These are phyloP conservation scores for Triplophysa siluroides DNA, from an alignment of 2,113 vertebrate species.

Conservation along the genomic window DNA sequence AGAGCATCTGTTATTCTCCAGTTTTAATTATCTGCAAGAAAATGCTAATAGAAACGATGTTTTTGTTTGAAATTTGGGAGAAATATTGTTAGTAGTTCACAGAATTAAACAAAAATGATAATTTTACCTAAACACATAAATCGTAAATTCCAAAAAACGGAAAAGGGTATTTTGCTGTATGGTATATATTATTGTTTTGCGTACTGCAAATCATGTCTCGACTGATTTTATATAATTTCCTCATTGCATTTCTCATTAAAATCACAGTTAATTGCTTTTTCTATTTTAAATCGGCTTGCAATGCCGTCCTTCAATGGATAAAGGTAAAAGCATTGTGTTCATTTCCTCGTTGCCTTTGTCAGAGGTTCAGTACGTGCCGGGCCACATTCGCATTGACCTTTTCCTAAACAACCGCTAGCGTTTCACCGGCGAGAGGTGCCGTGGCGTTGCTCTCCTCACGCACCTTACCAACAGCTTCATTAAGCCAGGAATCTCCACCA, in stretches of 20 bases:
- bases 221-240: neutral
- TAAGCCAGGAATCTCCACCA: constrained; percentile 83
- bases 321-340: neutral
- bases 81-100: too few species aligned
- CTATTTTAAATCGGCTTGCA: constrained; percentile 3
- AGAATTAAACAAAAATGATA: too few species aligned
- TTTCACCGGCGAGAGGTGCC: constrained; percentile 18
- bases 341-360: constrained; percentile 1
- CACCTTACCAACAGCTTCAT: constrained; percentile 90
- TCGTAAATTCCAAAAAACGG: too few species aligned
- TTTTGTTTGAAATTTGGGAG: too few species aligned
- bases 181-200: neutral
- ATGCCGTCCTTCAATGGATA: neutral
- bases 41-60: too few species aligned
- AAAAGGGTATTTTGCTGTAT: too few species aligned
- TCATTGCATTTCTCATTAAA: neutral
- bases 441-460: constrained; percentile 56
- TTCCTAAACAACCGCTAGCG: constrained; percentile 49
- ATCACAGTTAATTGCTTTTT: neutral
- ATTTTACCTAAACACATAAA: too few species aligned
- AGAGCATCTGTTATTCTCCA: too few species aligned
- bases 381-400: constrained; percentile 69
- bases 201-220: too few species aligned
- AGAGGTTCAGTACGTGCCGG: neutral
- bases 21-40: too few species aligned